Evolutionary conservation across 2,113 vertebrate genomes (phyloP), one percentile per base, ranked within the genome.

Genomic region (Scomber scombrus): DNA sequence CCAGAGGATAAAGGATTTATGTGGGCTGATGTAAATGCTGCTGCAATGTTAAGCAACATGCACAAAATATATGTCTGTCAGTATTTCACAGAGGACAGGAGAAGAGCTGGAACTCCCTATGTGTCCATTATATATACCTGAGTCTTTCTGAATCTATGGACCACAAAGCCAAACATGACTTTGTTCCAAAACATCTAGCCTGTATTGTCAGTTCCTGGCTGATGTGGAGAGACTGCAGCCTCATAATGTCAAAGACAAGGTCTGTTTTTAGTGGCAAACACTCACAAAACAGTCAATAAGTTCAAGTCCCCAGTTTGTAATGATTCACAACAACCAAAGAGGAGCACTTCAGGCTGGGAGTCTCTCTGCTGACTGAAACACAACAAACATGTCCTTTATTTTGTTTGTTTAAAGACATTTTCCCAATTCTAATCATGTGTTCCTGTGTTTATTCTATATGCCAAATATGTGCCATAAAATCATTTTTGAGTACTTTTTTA

Each of bases 181-280:
- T 40, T 40, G 34, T 40, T 40, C 34, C 6, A 7, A 26, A 40
- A 40, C 9, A 40, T 40, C 34, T 40, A 40, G 34, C 7, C 34
- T 40, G 9, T 40, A 0, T 8, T 40, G 6, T 40, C 34, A 40
- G 9, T 40, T 6, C 34, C 34, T 40, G 34, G 34, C 34, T 40
- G 34, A 40, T 40, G 34, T 40, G 34, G 8, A 40, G 45, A 56
- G 19, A n/a, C 45, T 50, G 29, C 51, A 40, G 51, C 16, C 23
- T 66, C 14, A 61, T 34, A 7, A 50, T 64, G 66, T 55, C 52
- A 29, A 14, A 57, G n/a, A 61, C 73, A 71, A 71, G 67, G 72
- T 70, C 80, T 66, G 78, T 80, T 80, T 56, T 74, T 49, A 61
- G 61, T 68, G 70, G 51, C 63, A 74, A 62, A 65, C 56, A 62